These are phyloP conservation scores for Muntiacus muntjak DNA, from an alignment of 2,113 vertebrate genomes.

Conservation along the genomic window DNA sequence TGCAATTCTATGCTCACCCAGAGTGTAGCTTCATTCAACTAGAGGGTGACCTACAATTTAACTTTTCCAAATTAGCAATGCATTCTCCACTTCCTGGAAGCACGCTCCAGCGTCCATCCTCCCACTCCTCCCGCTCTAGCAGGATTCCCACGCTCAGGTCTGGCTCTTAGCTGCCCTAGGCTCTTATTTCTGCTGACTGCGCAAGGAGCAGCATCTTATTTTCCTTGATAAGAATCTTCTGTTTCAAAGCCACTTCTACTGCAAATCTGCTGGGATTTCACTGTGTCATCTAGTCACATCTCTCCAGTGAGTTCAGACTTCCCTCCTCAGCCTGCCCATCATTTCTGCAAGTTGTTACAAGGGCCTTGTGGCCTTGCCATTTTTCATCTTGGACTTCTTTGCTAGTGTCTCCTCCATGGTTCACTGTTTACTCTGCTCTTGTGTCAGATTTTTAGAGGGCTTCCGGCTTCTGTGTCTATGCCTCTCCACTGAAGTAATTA, in stretches of 20 bases:
- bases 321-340: not conserved
- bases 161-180: not conserved
- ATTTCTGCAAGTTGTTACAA: not conserved
- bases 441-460: not conserved
- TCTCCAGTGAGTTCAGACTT: not conserved
- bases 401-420: not conserved
- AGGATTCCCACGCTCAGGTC: not conserved
- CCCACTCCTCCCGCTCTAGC: fast-evolving
- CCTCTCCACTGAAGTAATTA: not conserved
- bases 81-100: not conserved
- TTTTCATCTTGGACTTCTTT: not conserved
- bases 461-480: not conserved
- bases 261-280: not conserved
- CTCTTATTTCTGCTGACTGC: not conserved
- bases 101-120: not conserved
- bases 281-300: fast-evolving
- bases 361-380: not conserved
- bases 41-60: not conserved
- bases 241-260: not conserved
- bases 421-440: not conserved
- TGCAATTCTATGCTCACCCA: not conserved
- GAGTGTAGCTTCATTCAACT: not conserved
- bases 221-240: not conserved
- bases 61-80: not conserved
- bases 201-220: no score